Base-by-base conservation (phyloP, 2,113 vertebrate genomes). In the Oncorhynchus kisutch region DNA sequence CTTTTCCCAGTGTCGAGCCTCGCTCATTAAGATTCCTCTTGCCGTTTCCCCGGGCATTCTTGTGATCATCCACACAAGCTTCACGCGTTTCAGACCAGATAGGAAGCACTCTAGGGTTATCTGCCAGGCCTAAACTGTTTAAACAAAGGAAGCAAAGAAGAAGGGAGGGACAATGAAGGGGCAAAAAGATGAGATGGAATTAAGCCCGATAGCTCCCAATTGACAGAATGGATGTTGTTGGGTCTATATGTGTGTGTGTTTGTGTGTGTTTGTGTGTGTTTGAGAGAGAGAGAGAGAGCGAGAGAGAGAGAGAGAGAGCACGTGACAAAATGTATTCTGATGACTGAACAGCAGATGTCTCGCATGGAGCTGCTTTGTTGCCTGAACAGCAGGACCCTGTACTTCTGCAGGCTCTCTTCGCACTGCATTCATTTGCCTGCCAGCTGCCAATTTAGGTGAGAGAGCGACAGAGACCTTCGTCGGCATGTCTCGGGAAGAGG, bases 281-380 rank as follows among this genome's bases (percentile, higher is more conserved):
- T 8, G n/a, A n/a, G 83, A 71, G 85, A 87, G 80, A 70, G 82
- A 18, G 78, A 29, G 85, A 78, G 83, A 82, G 84, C 3, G n/a
- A 68, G 4, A 39, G 66, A 78, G 87, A 82, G 78, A 82, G 79
- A 51, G 80, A 82, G 82, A 87, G 88, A 73, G 89, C 92, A 91
- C 91, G 90, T 92, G 93, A 94, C 91, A 91, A 93, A 95, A 94
- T 95, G 93, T 95, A 93, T 95, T 95, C 93, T 94, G 94, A 94
- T 95, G 94, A 95, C 95, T 93, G 92, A 93, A 92, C 89, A 94
- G 94, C 96, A 98, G 96, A 97, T 96, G 96, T 94, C 94, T 95
- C 92, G 93, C 93, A 93, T 91, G 93, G 93, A 94, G 94, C 94
- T 81, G 91, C 92, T 94, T 94, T 94, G 94, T 94, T 94, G 93